Percentiles rank a stretch among this genome's conserved stretches.
These are phyloP conservation scores for Ranitomeya imitator DNA, from an alignment of 2,113 vertebrate genomes.

Conservation along the genomic window DNA sequence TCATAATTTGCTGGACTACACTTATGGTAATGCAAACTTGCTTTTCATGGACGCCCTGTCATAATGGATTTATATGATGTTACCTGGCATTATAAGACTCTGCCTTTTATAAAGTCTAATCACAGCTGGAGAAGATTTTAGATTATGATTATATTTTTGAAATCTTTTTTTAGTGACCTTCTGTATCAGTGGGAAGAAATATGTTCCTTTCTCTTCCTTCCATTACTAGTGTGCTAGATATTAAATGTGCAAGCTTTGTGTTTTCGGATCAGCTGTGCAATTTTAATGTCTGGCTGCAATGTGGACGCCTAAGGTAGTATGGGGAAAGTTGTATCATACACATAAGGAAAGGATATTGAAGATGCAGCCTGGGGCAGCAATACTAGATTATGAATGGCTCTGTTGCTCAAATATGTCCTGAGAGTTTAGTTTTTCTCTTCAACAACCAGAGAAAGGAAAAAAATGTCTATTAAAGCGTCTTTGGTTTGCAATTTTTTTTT, in stretches of 20 bases:
- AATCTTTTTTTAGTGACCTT: slow-evolving; percentile 37
- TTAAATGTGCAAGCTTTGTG: slow-evolving; percentile 27
- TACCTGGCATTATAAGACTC: neutral
- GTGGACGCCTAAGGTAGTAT: slow-evolving; percentile 29
- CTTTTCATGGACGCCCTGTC: slow-evolving; percentile 13
- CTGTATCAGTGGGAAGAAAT: neutral
- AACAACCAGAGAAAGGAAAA: neutral
- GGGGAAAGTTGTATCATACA: slow-evolving; percentile 30
- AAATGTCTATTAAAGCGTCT: neutral
- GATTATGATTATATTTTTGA: slow-evolving; percentile 33
- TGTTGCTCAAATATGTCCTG: slow-evolving; percentile 41
- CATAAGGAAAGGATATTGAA: slow-evolving; percentile 34
- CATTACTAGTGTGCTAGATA: slow-evolving; percentile 22
- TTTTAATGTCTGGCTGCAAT: slow-evolving; percentile 36
- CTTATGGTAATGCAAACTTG: slow-evolving; percentile 39
- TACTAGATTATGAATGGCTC: slow-evolving; percentile 30
- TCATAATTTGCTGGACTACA: slow-evolving; percentile 36
- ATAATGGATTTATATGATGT: slow-evolving; percentile 24
- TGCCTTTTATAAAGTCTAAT: slow-evolving; percentile 15
- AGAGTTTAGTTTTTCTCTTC: slow-evolving; percentile 19
- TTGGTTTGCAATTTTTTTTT: neutral
- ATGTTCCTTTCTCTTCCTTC: neutral
- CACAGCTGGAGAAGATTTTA: slow-evolving; percentile 6
- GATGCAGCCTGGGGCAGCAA: slow-evolving; percentile 23
- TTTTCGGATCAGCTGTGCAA: slow-evolving; percentile 28